A percentile compares a stretch with the other conserved stretches of the same genome.
Conservation (phyloP, 37 sponge, comb jelly and placozoan genomes). For the Amphimedon queenslandica region DNA sequence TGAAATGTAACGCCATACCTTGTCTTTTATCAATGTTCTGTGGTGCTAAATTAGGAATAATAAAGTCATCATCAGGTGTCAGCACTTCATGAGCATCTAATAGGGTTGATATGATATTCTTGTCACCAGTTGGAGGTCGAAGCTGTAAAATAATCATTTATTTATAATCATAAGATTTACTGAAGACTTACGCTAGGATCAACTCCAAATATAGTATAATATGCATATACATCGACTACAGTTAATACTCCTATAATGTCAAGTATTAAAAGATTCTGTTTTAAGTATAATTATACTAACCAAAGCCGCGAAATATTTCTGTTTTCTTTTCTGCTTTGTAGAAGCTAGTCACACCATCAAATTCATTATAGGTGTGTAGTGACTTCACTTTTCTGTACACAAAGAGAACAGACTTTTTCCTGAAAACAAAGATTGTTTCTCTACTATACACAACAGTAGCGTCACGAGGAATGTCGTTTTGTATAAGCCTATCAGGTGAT, state of each 20-base stretch:
- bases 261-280: no score
- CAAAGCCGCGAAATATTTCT: slow-evolving; percentile 10
- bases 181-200: slow-evolving; percentile 5
- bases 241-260: slow-evolving; percentile 26
- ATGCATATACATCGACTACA: slow-evolving; percentile 5
- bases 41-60: no score
- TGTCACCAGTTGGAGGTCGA: background rate
- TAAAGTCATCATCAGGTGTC: background rate
- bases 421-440: background rate
- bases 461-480: background rate
- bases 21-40: no score
- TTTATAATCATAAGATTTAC: no score
- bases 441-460: background rate
- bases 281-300: no score
- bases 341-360: slow-evolving; percentile 13
- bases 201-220: slow-evolving; percentile 26
- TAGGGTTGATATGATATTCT: background rate
- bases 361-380: slow-evolving; percentile 13
- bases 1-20: background rate
- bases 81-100: background rate
- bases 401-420: background rate
- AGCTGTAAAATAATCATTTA: background rate
- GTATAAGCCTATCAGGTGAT: background rate
- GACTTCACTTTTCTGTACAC: background rate
- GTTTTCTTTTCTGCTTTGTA: background rate